A percentile compares a stretch with the other conserved stretches of the same genome.
Evolutionary conservation across 2,797 vertebrate genomes (phyloP).

Genomic region (Acestrorhynchus altus): DNA sequence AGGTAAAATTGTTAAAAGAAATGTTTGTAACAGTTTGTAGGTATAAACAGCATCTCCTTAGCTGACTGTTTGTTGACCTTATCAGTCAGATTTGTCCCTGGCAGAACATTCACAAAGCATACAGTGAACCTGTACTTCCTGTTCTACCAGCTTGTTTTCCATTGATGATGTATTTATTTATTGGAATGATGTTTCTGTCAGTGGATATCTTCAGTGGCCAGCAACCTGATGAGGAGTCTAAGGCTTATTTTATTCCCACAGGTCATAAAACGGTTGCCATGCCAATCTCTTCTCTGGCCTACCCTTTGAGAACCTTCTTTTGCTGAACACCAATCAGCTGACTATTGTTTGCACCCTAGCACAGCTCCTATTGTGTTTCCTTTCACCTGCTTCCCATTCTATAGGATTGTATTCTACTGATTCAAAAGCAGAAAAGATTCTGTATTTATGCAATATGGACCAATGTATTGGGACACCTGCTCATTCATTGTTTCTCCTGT

Average conservation of each 20-base stretch:
- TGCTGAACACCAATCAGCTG: slow-evolving; percentile 43
- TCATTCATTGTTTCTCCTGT: too few species aligned
- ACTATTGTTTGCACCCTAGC: slow-evolving; percentile 33
- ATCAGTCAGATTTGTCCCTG: slow-evolving; percentile 21
- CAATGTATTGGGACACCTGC: too few species aligned
- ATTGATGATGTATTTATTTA: slow-evolving; percentile 52
- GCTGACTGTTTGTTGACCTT: slow-evolving; percentile 2
- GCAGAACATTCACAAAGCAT: background rate
- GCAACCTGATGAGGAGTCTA: slow-evolving; percentile 43
- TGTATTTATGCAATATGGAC: too few species aligned
- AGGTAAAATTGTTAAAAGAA: too few species aligned
- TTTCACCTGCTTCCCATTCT: slow-evolving; percentile 25
- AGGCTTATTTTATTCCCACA: slow-evolving; percentile 9
- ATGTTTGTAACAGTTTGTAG: too few species aligned
- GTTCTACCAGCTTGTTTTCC: slow-evolving; percentile 41
- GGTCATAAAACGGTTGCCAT: slow-evolving; percentile 15
- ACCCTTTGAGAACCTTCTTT: slow-evolving; percentile 57
- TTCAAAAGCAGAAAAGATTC: background rate
- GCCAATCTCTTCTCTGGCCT: slow-evolving; percentile 58
- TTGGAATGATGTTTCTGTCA: slow-evolving; percentile 25
- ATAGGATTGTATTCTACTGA: background rate
- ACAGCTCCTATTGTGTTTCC: slow-evolving; percentile 51
- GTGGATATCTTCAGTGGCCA: slow-evolving; percentile 62
- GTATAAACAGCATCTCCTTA: background rate
- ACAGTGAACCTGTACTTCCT: slow-evolving; percentile 44